Percentiles rank a stretch among this genome's conserved stretches.
phyloP scores from a whole-genome alignment of 2,797 vertebrate species.

The Fistularia commersonii region DNA sequence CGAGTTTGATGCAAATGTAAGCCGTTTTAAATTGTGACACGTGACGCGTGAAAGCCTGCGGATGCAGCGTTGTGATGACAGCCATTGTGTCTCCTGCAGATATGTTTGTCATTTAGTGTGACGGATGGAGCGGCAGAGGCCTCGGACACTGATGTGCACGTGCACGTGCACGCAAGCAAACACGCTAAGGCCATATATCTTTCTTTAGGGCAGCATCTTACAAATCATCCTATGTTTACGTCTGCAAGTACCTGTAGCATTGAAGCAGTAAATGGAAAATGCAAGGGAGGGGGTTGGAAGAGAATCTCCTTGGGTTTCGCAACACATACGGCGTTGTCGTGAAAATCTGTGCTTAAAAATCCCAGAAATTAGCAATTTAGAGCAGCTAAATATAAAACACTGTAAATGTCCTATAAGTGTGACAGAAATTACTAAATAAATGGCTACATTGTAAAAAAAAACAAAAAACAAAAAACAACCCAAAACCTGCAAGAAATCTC shows the following conservation, averaged over 20 bases:
- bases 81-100: constrained; percentile 9
- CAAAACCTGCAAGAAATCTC: no score
- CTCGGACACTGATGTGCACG: constrained; percentile 6
- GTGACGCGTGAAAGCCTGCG: constrained; percentile 7
- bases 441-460: no score
- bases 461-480: no score
- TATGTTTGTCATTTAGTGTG: constrained; percentile 12
- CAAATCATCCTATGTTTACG: constrained; percentile 12
- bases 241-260: constrained; percentile 12
- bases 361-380: no score
- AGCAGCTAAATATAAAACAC: no score
- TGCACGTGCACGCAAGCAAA: no score
- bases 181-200: constrained; percentile 3
- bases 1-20: not conserved
- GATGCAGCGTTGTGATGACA: constrained; percentile 9
- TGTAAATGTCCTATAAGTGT: no score
- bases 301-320: not conserved
- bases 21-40: constrained; percentile 3
- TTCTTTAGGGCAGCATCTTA: constrained; percentile 1
- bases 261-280: constrained; percentile 5
- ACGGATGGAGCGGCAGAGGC: constrained; percentile 16
- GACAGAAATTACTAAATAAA: no score
- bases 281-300: not conserved
- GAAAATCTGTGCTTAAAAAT: no score
- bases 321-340: no score